Base-by-base conservation (phyloP, 2,888 invertebrate species). In the Phymatocera aterrima region DNA sequence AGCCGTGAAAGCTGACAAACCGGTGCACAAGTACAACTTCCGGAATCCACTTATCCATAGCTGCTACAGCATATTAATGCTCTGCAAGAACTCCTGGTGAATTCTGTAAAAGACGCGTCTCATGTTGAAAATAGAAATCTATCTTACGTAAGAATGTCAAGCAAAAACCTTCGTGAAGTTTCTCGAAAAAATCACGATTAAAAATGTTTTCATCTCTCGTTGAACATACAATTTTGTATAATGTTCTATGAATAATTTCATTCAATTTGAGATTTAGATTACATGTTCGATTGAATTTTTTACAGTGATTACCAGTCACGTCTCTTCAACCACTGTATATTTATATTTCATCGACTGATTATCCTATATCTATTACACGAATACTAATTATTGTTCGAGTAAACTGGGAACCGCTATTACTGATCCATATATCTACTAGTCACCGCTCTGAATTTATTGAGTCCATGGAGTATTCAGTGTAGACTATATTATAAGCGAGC, bases 1-100 rank as follows among this genome's bases (percentile, higher is more conserved):
- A 51, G 72, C 72, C 72, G 72, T 51, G 48, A 72, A 72, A 72
- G 72, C 72, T 72, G 34, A 51, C 48, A 72, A 72, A 72, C 48
- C 48, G 34, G 48, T 48, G 12, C 48, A 12, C 72, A 34, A 34
- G 72, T 51, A 48, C 48, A 10, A 72, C 51, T 72, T 72, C 72
- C 72, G 72, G 51, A 64, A 64, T 64, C 61, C 37, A 64, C 57
- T 28, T 57, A 12, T 37, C 8, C 34, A 10, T 37, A 15, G 60
- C 31, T 31, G 8, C 8, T 31, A 60, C n/a, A n/a, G 3, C 15
- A 60, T n/a, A 3, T 61, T 21, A 37, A 12, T 64, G 10, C 61
- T 37, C 37, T 34, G 10, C 61, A 64, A 37, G 21, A 18, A 64
- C 12, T 64, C 18, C 37, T 64, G 15, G 10, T 34, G 61, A n/a